These are phyloP conservation scores for Corbicula japonica DNA, from an alignment of 2,888 invertebrate genomes.

Conservation along the genomic window DNA sequence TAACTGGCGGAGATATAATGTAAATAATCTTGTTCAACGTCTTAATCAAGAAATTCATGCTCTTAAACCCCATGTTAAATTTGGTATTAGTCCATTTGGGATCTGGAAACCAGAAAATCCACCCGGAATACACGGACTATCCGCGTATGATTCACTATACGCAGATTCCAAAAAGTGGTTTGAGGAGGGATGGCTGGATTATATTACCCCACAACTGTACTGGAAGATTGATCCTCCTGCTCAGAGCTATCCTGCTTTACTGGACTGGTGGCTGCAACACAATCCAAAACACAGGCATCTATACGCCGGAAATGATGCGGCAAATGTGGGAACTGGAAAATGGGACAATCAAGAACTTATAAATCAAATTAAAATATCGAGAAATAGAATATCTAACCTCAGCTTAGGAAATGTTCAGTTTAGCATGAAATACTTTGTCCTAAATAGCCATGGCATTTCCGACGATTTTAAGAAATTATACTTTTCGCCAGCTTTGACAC, in stretches of 20 bases:
- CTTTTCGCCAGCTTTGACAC: constrained; percentile 68
- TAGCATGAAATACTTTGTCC: constrained; percentile 76
- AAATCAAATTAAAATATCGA: constrained; percentile 77
- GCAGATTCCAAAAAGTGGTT: constrained; percentile 83
- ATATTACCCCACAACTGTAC: constrained; percentile 83
- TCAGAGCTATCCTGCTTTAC: constrained; percentile 82
- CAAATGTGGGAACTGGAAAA: constrained; percentile 51
- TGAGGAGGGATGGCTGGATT: constrained; percentile 82
- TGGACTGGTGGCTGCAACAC: constrained; percentile 83
- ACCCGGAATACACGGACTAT: constrained; percentile 76
- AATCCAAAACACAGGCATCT: constrained; percentile 75
- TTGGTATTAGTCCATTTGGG: constrained; percentile 84
- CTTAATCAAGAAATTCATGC: constrained; percentile 71
- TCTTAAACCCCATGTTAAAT: constrained; percentile 74
- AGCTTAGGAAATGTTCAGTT: constrained; percentile 81
- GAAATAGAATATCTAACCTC: constrained; percentile 41
- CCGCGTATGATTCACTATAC: constrained; percentile 76
- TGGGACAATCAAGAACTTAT: constrained; percentile 78
- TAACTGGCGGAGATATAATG: constrained; percentile 83
- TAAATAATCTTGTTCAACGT: constrained; percentile 76
- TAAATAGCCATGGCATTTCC: constrained; percentile 71
- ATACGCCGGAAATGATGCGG: constrained; percentile 78
- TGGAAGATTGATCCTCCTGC: constrained; percentile 82
- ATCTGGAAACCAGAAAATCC: constrained; percentile 83
- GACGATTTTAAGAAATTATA: constrained; percentile 72